A percentile compares a stretch with the other conserved stretches of the same genome.
These are phyloP conservation scores for Tillus elongatus DNA, from an alignment of 2,888 invertebrate genomes.

Conservation along the genomic window DNA sequence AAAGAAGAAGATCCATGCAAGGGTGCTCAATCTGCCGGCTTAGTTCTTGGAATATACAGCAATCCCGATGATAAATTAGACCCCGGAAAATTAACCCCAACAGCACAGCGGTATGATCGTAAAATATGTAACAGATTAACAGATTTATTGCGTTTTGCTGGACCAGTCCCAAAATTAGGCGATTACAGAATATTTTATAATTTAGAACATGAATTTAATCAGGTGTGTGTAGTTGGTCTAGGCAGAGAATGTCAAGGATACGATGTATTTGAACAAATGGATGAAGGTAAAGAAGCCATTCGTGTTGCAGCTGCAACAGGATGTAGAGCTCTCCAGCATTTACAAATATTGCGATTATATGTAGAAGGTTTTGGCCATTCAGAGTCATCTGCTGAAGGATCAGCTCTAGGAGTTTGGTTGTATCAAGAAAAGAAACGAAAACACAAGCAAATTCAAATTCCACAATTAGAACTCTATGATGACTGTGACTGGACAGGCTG, in stretches of 20 bases:
- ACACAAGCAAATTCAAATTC: conserved; percentile 32
- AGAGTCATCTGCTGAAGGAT: conserved; percentile 73
- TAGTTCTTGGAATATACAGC: conserved; percentile 55
- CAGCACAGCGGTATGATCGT: conserved; percentile 52
- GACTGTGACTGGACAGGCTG: conserved; percentile 61
- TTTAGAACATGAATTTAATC: conserved; percentile 53
- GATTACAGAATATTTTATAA: conserved; percentile 56
- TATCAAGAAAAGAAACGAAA: conserved; percentile 58
- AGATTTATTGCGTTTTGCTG: conserved; percentile 40
- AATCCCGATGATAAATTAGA: conserved; percentile 47
- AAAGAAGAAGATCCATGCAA: conserved; percentile 28
- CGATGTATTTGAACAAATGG: conserved; percentile 58
- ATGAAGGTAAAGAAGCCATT: conserved; percentile 67
- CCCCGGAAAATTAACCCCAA: conserved; percentile 53
- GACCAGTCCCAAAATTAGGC: conserved; percentile 46
- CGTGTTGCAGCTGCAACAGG: conserved; percentile 59
- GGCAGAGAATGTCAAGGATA: conserved; percentile 60
- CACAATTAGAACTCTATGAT: conserved; percentile 50
- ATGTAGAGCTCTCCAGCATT: conserved; percentile 46
- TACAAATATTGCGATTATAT: conserved; percentile 50
- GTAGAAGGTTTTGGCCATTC: conserved; percentile 70
- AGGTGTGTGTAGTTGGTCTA: conserved; percentile 65
- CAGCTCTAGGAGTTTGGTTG: conserved; percentile 56
- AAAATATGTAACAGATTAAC: conserved; percentile 48
- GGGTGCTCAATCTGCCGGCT: conserved; percentile 38